Evolutionary conservation across 2,888 invertebrate species (phyloP).

Genomic region (Calliphora vomitoria): DNA sequence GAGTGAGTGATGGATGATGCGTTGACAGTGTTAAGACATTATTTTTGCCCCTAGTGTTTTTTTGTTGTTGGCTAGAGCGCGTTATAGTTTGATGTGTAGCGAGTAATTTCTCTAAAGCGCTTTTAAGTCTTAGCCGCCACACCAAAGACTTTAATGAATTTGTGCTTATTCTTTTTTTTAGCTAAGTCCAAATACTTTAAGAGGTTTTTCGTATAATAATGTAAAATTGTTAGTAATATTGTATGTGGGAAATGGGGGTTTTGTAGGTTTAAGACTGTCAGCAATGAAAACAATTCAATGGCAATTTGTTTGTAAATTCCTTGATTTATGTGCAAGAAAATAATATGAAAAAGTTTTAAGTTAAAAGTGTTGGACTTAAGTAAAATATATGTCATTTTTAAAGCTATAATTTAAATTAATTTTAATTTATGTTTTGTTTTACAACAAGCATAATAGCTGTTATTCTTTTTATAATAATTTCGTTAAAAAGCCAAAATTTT

Average conservation of each 20-base stretch:
- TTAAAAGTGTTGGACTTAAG: not conserved
- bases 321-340: not conserved
- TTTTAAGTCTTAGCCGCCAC: not conserved
- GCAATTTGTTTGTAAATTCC: not conserved
- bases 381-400: not conserved
- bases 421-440: not conserved
- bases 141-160: not conserved
- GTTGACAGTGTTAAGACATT: not conserved
- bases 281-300: too few relatives aligned
- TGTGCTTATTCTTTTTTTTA: not conserved
- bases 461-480: too few relatives aligned
- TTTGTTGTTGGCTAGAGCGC: not conserved
- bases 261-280: too few relatives aligned
- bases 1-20: not conserved
- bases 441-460: too few relatives aligned
- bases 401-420: not conserved
- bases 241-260: too few relatives aligned
- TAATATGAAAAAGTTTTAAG: not conserved
- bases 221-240: not conserved
- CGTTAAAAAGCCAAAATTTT: too few relatives aligned
- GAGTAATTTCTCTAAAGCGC: constrained; percentile 15
- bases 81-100: not conserved
- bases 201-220: not conserved
- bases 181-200: not conserved
- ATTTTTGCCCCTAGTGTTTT: not conserved